A percentile compares a stretch with the other conserved stretches of the same genome.
phyloP scores from a whole-genome alignment of 2,888 invertebrate genomes.

The Pseudococcus viburni region DNA sequence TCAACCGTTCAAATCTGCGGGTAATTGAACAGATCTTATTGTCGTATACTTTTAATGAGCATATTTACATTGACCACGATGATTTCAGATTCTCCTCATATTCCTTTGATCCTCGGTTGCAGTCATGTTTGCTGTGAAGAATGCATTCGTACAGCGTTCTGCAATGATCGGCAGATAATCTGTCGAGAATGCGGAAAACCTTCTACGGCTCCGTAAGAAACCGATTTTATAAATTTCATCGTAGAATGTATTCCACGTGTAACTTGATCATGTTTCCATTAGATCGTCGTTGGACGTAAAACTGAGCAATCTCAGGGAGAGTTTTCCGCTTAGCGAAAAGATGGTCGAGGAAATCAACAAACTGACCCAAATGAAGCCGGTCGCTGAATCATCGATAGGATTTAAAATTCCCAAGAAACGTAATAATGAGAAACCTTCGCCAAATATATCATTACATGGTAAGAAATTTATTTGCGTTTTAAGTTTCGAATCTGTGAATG shows the following conservation, averaged over 20 bases:
- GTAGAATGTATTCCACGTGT: background rate
- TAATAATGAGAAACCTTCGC: background rate
- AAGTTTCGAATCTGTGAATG: background rate
- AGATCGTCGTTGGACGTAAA: background rate
- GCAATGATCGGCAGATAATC: background rate
- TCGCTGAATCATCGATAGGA: conserved; percentile 32
- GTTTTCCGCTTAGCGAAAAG: conserved; percentile 8
- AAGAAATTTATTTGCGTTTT: background rate
- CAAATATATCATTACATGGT: background rate
- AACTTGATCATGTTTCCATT: background rate
- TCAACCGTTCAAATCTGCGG: background rate
- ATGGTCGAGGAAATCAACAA: background rate
- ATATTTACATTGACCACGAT: background rate
- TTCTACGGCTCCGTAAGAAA: background rate
- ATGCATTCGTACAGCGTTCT: background rate
- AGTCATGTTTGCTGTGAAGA: conserved; percentile 1
- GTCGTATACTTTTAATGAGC: too few relatives aligned
- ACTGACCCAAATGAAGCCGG: background rate
- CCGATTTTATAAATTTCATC: background rate
- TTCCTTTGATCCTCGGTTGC: background rate
- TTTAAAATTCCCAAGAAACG: conserved; percentile 20
- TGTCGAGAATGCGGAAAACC: background rate
- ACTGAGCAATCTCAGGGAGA: background rate
- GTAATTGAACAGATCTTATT: background rate
- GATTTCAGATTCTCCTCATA: background rate